These are phyloP conservation scores for Diplogasteroides magnus DNA, from an alignment of 1,140 invertebrate species.

Conservation along the genomic window DNA sequence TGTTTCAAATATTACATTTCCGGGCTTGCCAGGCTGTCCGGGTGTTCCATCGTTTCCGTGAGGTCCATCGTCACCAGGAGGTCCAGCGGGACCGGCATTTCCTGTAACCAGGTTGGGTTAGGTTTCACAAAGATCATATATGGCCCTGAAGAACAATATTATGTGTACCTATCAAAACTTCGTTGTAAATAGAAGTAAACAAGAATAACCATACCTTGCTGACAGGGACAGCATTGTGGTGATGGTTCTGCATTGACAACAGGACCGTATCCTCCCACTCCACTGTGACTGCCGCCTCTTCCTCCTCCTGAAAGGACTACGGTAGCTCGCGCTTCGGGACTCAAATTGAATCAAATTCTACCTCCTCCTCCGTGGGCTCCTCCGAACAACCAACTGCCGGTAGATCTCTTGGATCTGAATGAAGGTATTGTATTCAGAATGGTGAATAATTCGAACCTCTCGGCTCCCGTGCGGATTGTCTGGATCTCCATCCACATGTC, in stretches of 20 bases:
- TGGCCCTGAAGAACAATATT: no score
- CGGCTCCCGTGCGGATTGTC: slow-evolving; percentile 39
- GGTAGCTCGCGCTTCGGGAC: not conserved
- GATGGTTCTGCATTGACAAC: slow-evolving; percentile 36
- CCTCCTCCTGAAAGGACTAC: not conserved
- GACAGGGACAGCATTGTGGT: slow-evolving; percentile 36
- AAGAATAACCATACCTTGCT: slow-evolving; percentile 23
- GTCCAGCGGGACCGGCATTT: not conserved
- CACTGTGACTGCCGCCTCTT: slow-evolving; percentile 7
- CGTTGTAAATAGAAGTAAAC: no score
- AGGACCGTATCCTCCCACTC: slow-evolving; percentile 31
- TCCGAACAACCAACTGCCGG: slow-evolving; percentile 28
- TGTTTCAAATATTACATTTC: not conserved
- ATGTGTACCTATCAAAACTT: no score
- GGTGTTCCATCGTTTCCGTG: not conserved
- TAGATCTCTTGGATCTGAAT: slow-evolving; percentile 5
- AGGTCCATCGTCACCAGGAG: not conserved
- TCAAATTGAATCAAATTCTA: not conserved
- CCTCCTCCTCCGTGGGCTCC: slow-evolving; percentile 22
- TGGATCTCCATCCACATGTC: slow-evolving; percentile 51
- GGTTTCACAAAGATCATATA: no score
- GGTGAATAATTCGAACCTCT: no score
- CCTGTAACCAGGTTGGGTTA: no score
- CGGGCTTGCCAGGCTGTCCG: not conserved
- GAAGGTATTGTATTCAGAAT: not conserved